Evolutionary conservation across 2,888 invertebrate genomes (phyloP).

Genomic region (Phymatocera aterrima): DNA sequence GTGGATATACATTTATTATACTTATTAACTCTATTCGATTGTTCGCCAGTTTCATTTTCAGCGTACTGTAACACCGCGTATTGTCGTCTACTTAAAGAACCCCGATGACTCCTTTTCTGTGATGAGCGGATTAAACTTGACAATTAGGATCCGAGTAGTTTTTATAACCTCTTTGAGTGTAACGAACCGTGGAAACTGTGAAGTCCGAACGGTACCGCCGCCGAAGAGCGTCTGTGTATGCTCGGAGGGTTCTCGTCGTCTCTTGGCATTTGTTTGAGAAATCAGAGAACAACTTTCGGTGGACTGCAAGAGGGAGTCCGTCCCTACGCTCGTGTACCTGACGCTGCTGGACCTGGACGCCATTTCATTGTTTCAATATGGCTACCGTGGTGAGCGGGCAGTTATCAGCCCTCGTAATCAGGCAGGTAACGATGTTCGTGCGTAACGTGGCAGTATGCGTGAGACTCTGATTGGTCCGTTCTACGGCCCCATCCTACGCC

Average conservation of each 20-base stretch:
- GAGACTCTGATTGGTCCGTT: slow-evolving; percentile 73
- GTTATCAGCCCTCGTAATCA: slow-evolving; percentile 61
- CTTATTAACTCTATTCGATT: slow-evolving; percentile 14
- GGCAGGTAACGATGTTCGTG: slow-evolving; percentile 53
- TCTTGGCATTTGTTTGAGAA: background rate
- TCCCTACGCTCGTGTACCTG: background rate
- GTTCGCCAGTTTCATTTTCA: slow-evolving; percentile 21
- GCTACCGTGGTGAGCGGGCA: slow-evolving; percentile 55
- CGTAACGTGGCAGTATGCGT: slow-evolving; percentile 52
- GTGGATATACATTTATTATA: background rate
- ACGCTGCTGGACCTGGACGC: slow-evolving; percentile 55
- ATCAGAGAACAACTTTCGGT: background rate
- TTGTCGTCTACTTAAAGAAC: slow-evolving; percentile 33
- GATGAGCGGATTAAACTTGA: background rate
- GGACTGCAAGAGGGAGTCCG: background rate
- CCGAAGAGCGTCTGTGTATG: background rate
- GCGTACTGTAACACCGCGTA: background rate
- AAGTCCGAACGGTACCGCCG: background rate
- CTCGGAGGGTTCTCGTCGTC: no score
- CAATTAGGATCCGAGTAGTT: background rate
- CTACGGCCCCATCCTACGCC: slow-evolving; percentile 71
- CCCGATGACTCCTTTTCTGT: slow-evolving; percentile 11
- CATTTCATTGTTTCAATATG: slow-evolving; percentile 60
- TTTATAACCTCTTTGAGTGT: background rate
- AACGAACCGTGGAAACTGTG: background rate